Evolutionary conservation across 2,888 invertebrate genomes (phyloP), one percentile per base, ranked within the genome.

Genomic region (Drosophila demipolita): DNA sequence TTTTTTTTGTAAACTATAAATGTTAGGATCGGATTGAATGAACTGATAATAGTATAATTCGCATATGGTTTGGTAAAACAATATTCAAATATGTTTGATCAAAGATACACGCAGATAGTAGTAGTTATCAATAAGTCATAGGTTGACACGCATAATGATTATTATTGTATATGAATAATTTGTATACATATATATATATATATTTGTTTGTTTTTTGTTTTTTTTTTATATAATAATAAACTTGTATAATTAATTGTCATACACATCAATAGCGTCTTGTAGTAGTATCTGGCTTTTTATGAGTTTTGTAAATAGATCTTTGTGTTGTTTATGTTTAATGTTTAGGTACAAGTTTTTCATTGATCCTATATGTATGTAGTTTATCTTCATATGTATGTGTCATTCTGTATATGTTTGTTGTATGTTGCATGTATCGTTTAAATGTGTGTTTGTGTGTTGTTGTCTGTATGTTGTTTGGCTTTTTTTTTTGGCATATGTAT

Each of bases 211-310:
- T 6, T 29, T 29, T 29, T 29, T 29, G 3, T 23, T 23, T 29
- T 29, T 48, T 6, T 40, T 45, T 35, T 68, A 69, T 73, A 45
- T n/a, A 63, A 50, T 73, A 48, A 66, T 79, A 73, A 79, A 74
- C 63, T 84, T 87, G 85, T 86, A 89, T 85, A 89, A 80, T 89
- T 86, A 86, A 86, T 86, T 86, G 85, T 86, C 85, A 75, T 89
- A 86, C 89, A 89, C 85, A 86, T 86, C 89, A 82, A 85, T 84
- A 78, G 77, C 72, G 50, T 69, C 68, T 72, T 63, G 49, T 75
- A 64, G 61, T 40, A 42, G 26, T 54, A 62, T 66, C 49, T 66
- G 54, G 20, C n/a, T 67, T 64, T 40, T 53, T 53, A 64, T 49
- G 17, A 48, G 20, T 53, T 63, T 73, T 80, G 81, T 81, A 79